Percentiles rank a stretch among this genome's conserved stretches.
These are phyloP conservation scores for Maniola hyperantus DNA, from an alignment of 2,888 invertebrate genomes.

Conservation along the genomic window DNA sequence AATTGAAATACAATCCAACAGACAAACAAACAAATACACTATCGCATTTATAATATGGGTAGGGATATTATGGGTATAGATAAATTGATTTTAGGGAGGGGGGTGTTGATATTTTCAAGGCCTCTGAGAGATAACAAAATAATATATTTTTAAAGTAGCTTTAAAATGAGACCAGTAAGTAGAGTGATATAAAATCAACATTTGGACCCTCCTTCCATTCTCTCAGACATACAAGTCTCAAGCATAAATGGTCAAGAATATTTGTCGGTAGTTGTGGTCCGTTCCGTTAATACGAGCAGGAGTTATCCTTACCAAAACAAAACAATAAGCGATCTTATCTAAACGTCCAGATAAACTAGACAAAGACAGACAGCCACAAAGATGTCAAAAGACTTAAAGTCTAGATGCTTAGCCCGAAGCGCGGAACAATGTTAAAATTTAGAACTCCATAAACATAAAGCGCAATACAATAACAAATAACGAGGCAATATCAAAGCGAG, in stretches of 20 bases:
- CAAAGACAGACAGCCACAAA: constrained; percentile 11
- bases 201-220: too few relatives aligned
- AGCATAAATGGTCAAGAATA: background rate
- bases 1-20: too few relatives aligned
- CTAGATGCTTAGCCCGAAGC: constrained; percentile 22
- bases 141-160: too few relatives aligned
- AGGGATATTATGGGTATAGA: too few relatives aligned
- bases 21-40: too few relatives aligned
- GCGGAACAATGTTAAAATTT: constrained; percentile 41
- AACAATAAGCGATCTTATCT: constrained; percentile 6
- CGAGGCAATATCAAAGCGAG: constrained; percentile 68
- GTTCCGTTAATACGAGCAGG: background rate
- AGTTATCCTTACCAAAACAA: background rate
- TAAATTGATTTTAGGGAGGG: background rate
- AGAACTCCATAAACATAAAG: constrained; percentile 49
- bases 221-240: too few relatives aligned
- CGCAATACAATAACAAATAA: constrained; percentile 69
- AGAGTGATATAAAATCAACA: too few relatives aligned
- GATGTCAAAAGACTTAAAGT: constrained; percentile 21
- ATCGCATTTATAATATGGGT: too few relatives aligned
- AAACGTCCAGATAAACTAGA: constrained; percentile 15
- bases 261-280: background rate
- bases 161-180: too few relatives aligned
- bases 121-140: too few relatives aligned
- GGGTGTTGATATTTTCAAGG: too few relatives aligned